These are phyloP conservation scores for Latrodectus hesperus DNA, from an alignment of 2,888 invertebrate genomes.

Conservation along the genomic window DNA sequence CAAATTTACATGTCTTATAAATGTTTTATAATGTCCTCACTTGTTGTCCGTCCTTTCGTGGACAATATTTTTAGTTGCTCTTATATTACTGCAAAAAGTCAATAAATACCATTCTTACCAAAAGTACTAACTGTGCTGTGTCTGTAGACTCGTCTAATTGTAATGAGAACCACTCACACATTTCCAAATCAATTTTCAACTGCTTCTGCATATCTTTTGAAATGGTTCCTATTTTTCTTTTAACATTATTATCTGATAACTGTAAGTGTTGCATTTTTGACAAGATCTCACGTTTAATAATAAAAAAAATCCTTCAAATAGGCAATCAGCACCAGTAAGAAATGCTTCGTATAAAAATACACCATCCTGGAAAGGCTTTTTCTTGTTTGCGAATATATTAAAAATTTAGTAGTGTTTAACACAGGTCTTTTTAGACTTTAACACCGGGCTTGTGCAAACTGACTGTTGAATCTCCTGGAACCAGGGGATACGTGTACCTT, in stretches of 20 bases:
- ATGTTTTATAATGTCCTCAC: neutral
- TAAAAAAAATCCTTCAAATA: neutral
- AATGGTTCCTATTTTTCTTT: too few species aligned
- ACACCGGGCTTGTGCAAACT: neutral
- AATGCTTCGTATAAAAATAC: neutral
- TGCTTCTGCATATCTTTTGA: too few species aligned
- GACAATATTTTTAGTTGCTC: too few species aligned
- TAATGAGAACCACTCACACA: too few species aligned
- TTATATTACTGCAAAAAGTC: too few species aligned
- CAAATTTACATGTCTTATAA: neutral
- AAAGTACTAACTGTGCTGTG: neutral
- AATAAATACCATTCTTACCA: neutral
- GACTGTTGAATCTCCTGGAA: too few species aligned
- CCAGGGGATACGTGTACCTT: too few species aligned
- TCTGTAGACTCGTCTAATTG: conserved; percentile 1
- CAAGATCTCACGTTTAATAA: neutral
- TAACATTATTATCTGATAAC: neutral
- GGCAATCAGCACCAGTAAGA: neutral
- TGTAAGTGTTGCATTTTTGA: neutral
- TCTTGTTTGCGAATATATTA: neutral
- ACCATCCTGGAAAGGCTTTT: neutral
- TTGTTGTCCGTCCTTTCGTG: too few species aligned
- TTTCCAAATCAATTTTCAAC: too few species aligned
- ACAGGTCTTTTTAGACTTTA: neutral
- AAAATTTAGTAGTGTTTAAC: neutral